phyloP scores from a whole-genome alignment of 2,888 invertebrate genomes.

The Lamproptera curius region DNA sequence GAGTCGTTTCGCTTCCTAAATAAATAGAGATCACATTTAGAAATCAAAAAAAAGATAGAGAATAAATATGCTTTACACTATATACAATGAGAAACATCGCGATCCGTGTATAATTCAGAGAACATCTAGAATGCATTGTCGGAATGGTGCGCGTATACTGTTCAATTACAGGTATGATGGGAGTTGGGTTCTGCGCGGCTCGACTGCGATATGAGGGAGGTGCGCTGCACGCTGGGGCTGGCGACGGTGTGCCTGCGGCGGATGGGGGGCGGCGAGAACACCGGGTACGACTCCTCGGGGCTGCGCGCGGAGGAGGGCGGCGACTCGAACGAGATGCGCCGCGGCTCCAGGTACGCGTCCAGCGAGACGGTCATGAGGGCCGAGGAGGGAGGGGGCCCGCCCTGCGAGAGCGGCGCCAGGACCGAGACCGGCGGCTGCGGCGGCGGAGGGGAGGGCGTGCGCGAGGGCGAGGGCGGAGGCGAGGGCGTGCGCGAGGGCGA shows the following conservation, averaged over 20 bases:
- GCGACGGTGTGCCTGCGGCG: slow-evolving; percentile 81
- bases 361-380: slow-evolving; percentile 90
- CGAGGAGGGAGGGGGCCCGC: slow-evolving; percentile 90
- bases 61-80: slow-evolving; percentile 60
- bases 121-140: slow-evolving; percentile 48
- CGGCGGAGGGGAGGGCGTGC: slow-evolving; percentile 38
- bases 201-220: slow-evolving; percentile 87
- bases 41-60: slow-evolving; percentile 26
- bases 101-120: slow-evolving; percentile 21
- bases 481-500: slow-evolving; percentile 56
- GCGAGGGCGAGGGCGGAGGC: slow-evolving; percentile 66
- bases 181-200: slow-evolving; percentile 85
- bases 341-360: slow-evolving; percentile 91
- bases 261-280: slow-evolving; percentile 90
- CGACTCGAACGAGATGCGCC: slow-evolving; percentile 88
- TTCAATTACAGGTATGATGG: slow-evolving; percentile 93
- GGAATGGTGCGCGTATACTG: slow-evolving; percentile 44
- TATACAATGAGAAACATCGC: slow-evolving; percentile 42
- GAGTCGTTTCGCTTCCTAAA: slow-evolving; percentile 52
- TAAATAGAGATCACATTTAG: slow-evolving; percentile 43
- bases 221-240: slow-evolving; percentile 77
- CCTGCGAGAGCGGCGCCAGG: slow-evolving; percentile 81
- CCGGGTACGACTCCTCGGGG: slow-evolving; percentile 90
- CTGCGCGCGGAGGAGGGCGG: slow-evolving; percentile 86
- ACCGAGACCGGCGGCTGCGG: slow-evolving; percentile 34